Percentiles rank a stretch among this genome's conserved stretches.
Conservation (phyloP, 1,140 invertebrate genomes). For the Ceratitis capitata region DNA sequence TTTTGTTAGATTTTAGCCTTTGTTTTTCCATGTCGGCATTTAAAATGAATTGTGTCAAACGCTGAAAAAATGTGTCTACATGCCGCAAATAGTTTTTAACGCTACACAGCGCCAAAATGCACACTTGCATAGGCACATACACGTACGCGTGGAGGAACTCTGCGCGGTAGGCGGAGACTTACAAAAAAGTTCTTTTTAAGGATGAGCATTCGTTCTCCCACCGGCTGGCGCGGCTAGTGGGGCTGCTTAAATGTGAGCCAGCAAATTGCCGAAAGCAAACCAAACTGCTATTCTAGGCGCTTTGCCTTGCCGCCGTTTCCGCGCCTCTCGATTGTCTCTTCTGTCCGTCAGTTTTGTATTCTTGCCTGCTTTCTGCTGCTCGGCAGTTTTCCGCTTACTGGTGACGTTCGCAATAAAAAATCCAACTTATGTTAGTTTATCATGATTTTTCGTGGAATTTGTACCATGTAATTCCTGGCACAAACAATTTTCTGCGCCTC, state of each 20-base stretch:
- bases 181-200: background rate
- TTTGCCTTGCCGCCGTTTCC: background rate
- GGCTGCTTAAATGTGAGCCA: too few species aligned
- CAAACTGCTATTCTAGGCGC: background rate
- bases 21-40: conserved; percentile 3
- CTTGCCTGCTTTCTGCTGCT: background rate
- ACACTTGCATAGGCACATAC: background rate
- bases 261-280: background rate
- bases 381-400: background rate
- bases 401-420: background rate
- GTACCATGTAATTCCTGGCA: conserved; percentile 38
- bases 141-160: background rate
- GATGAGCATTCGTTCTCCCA: background rate
- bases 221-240: background rate
- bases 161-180: background rate
- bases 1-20: background rate
- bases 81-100: conserved; percentile 31
- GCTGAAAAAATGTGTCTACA: conserved; percentile 32
- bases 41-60: conserved; percentile 32
- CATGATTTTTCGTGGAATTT: conserved; percentile 41
- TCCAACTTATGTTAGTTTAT: conserved; percentile 39
- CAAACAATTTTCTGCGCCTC: conserved; percentile 33
- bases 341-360: background rate
- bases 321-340: background rate
- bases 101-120: background rate